phyloP scores from a whole-genome alignment of 1,140 invertebrate genomes.

The Pinna nobilis region DNA sequence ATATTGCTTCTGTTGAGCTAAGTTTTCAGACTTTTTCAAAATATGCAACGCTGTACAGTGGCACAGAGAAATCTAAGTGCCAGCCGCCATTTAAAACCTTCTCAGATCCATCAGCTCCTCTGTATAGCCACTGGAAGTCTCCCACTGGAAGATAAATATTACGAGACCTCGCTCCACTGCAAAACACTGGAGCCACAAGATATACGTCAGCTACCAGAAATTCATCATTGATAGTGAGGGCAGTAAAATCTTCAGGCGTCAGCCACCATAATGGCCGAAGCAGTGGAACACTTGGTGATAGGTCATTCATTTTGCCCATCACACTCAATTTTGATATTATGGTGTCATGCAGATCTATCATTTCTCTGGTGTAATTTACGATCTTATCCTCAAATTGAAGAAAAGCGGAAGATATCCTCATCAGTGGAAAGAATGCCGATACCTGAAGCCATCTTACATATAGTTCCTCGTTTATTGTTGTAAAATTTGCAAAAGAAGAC shows the following conservation, averaged over 20 bases:
- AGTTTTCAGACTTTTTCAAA: too few species aligned
- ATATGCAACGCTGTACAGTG: too few species aligned
- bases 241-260: slow-evolving; percentile 85
- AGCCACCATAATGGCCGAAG: slow-evolving; percentile 95
- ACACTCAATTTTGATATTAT: slow-evolving; percentile 67
- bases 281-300: slow-evolving; percentile 78
- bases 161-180: slow-evolving; percentile 79
- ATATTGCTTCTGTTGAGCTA: too few species aligned
- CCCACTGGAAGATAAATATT: slow-evolving; percentile 80
- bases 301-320: slow-evolving; percentile 77
- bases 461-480: slow-evolving; percentile 82
- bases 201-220: slow-evolving; percentile 87
- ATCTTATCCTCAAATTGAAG: slow-evolving; percentile 84
- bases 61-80: too few species aligned
- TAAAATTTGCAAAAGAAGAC: slow-evolving; percentile 74
- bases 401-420: slow-evolving; percentile 75
- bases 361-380: slow-evolving; percentile 28
- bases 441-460: slow-evolving; percentile 92
- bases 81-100: too few species aligned
- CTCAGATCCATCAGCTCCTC: too few species aligned
- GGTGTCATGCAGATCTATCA: slow-evolving; percentile 64
- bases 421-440: slow-evolving; percentile 87
- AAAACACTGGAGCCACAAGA: slow-evolving; percentile 86
- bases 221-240: slow-evolving; percentile 85
- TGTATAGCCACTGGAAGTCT: too few species aligned